A percentile compares a stretch with the other conserved stretches of the same genome.
phyloP scores from a whole-genome alignment of 2,797 vertebrate species.

The Siniperca obscura region DNA sequence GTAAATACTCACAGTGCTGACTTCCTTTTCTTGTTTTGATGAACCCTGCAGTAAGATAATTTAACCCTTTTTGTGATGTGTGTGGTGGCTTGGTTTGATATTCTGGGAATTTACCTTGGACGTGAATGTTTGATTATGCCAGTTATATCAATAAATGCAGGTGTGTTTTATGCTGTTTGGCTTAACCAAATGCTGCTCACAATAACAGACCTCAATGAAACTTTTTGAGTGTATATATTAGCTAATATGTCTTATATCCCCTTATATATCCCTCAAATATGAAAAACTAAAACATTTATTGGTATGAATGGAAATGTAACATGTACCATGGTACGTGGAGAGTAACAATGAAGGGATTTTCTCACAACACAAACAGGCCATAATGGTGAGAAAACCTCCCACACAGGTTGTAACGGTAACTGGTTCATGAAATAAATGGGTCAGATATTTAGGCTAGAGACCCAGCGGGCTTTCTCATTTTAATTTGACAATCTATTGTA shows the following conservation, averaged over 20 bases:
- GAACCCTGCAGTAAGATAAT: constrained; percentile 1
- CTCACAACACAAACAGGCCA: constrained; percentile 31
- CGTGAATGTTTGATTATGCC: neutral
- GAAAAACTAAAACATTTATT: neutral
- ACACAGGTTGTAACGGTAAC: constrained; percentile 47
- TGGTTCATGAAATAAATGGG: constrained; percentile 60
- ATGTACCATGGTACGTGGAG: neutral
- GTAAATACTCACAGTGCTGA: neutral
- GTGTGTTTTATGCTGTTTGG: neutral
- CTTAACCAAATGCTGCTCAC: neutral
- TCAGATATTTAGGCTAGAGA: constrained; percentile 59
- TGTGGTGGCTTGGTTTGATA: neutral
- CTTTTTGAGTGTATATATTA: neutral
- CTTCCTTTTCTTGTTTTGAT: constrained; percentile 11
- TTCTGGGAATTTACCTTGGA: neutral
- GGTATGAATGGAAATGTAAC: neutral
- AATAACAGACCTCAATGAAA: neutral
- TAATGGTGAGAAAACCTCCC: constrained; percentile 44
- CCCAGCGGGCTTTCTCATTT: constrained; percentile 47
- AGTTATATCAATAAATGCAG: neutral
- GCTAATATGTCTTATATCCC: neutral
- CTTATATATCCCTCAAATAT: neutral
- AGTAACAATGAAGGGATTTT: constrained; percentile 40
- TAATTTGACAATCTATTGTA: constrained; percentile 42
- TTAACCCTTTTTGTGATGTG: neutral